Conservation (phyloP, 2,113 vertebrate species). For the Neotragus pygmaeus region DNA sequence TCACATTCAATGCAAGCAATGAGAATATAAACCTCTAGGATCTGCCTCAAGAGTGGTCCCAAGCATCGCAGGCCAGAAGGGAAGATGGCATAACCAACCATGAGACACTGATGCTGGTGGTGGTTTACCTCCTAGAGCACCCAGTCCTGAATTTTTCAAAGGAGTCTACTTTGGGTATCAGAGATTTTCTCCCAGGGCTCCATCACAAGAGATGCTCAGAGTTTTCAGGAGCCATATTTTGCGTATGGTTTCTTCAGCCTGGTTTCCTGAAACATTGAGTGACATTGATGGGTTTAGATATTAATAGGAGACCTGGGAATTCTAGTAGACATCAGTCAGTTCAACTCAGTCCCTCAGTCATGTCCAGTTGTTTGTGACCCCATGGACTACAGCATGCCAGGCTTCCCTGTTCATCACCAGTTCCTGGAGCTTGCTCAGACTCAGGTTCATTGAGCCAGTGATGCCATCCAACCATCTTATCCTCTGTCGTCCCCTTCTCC, state of each 20-base stretch:
- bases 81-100: not conserved
- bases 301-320: too few relatives aligned
- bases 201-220: accelerated
- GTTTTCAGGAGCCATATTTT: not conserved
- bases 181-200: not conserved
- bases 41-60: accelerated
- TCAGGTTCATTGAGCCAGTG: not conserved
- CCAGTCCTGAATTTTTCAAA: not conserved
- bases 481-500: accelerated
- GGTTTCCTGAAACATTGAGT: not conserved
- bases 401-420: not conserved
- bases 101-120: accelerated
- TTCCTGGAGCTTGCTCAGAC: not conserved
- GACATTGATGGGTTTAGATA: not conserved
- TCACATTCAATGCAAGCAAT: not conserved
- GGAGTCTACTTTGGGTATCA: not conserved
- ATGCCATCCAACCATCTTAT: not conserved
- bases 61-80: not conserved
- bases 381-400: not conserved
- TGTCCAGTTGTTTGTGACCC: not conserved
- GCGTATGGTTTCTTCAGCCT: not conserved
- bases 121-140: not conserved
- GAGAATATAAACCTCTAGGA: not conserved
- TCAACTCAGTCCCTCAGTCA: not conserved
- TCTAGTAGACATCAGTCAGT: not conserved